phyloP scores from a whole-genome alignment of 2,888 invertebrate species.

The Pinctada fucata region DNA sequence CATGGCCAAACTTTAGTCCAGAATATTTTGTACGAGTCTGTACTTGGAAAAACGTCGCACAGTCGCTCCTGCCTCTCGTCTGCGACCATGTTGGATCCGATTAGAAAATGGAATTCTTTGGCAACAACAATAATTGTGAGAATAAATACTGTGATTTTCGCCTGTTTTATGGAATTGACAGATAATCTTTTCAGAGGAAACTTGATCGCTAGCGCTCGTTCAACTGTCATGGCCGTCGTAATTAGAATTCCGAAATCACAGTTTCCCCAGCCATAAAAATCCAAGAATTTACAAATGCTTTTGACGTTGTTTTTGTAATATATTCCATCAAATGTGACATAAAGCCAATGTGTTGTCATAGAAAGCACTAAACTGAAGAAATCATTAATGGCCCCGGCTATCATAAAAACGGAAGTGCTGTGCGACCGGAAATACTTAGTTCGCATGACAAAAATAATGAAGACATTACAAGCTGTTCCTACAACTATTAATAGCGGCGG shows the following conservation, averaged over 20 bases:
- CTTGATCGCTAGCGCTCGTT: constrained; percentile 60
- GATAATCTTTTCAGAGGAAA: constrained; percentile 56
- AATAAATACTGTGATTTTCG: constrained; percentile 50
- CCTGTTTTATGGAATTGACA: constrained; percentile 50
- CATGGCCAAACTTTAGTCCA: constrained; percentile 60
- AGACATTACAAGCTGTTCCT: constrained; percentile 59
- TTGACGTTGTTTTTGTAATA: constrained; percentile 49
- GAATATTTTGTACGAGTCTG: constrained; percentile 48
- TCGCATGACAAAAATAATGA: constrained; percentile 62
- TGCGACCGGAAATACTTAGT: constrained; percentile 59
- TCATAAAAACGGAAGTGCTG: constrained; percentile 64
- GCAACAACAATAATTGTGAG: constrained; percentile 49
- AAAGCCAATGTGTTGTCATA: constrained; percentile 62
- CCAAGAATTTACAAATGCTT: constrained; percentile 65
- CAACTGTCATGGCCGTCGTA: constrained; percentile 62
- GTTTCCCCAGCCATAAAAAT: constrained; percentile 65
- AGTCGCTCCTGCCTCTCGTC: constrained; percentile 47
- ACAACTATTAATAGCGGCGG: constrained; percentile 60
- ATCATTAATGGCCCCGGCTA: constrained; percentile 60
- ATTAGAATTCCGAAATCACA: constrained; percentile 62
- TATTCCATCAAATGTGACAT: constrained; percentile 57
- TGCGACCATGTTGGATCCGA: constrained; percentile 49
- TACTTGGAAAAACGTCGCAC: constrained; percentile 52
- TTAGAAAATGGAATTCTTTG: constrained; percentile 54
- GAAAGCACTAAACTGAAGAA: constrained; percentile 53